These are phyloP conservation scores for Notothenia coriiceps DNA, from an alignment of 2,113 vertebrate genomes.

Conservation along the genomic window DNA sequence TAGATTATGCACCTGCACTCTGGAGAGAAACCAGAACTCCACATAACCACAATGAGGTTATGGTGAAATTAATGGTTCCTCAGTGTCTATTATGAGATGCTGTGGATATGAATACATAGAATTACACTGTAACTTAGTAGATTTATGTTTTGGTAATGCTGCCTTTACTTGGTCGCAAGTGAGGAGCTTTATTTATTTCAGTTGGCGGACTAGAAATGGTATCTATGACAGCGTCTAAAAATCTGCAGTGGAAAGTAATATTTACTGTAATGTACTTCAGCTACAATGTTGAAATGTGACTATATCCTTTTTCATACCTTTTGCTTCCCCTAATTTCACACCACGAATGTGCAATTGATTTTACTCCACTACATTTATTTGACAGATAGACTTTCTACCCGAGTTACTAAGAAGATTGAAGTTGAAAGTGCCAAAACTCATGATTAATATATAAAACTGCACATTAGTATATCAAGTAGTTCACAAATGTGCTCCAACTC, in stretches of 20 bases:
- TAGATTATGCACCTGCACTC: conserved; percentile 22
- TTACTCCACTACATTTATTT: too few relatives aligned
- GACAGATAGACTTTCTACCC: too few relatives aligned
- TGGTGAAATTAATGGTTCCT: conserved; percentile 20
- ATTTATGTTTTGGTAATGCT: not conserved
- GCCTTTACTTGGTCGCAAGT: not conserved
- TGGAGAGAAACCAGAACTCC: conserved; percentile 27
- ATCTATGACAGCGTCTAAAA: not conserved
- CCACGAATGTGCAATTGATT: too few relatives aligned
- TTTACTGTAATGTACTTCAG: not conserved
- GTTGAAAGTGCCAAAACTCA: too few relatives aligned
- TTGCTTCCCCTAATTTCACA: not conserved
- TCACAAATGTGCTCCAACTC: too few relatives aligned
- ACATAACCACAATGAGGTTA: conserved; percentile 11
- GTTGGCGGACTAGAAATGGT: not conserved
- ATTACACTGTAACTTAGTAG: not conserved
- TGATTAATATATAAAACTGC: too few relatives aligned
- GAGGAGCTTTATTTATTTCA: not conserved
- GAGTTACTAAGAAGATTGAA: too few relatives aligned
- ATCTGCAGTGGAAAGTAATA: not conserved
- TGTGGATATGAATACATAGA: conserved; percentile 18
- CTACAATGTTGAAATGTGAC: not conserved
- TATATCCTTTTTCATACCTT: not conserved
- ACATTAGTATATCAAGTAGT: too few relatives aligned
- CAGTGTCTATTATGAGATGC: conserved; percentile 28